Evolutionary conservation across 2,113 vertebrate genomes (phyloP).

Genomic region (Pelecanus crispus): DNA sequence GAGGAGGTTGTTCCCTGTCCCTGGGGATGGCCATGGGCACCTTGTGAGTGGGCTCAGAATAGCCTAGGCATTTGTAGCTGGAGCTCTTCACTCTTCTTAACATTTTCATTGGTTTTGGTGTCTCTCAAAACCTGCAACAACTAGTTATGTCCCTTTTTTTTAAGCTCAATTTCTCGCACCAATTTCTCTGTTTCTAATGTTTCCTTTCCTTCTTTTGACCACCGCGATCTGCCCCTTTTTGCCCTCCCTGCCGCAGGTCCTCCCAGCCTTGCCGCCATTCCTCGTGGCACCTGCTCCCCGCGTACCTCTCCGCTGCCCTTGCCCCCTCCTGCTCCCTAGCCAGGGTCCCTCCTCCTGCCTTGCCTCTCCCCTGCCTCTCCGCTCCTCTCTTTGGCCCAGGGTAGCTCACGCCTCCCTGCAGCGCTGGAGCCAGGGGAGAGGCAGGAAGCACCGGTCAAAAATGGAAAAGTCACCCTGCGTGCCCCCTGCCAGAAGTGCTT

Average conservation of each 20-base stretch:
- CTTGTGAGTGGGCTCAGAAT: neutral
- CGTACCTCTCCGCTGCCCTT: neutral
- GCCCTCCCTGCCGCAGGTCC: neutral
- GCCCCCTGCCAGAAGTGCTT: neutral
- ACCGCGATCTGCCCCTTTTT: neutral
- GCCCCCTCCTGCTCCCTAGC: neutral
- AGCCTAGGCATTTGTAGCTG: neutral
- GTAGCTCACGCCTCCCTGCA: neutral
- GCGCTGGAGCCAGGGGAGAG: slow-evolving; percentile 1
- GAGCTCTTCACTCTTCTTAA: neutral
- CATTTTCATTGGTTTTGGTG: neutral
- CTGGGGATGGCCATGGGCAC: neutral
- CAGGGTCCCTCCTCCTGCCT: neutral
- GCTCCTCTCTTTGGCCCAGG: neutral
- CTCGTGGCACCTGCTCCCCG: rapidly evolving
- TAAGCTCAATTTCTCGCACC: neutral
- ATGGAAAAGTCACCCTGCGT: neutral
- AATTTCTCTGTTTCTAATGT: neutral
- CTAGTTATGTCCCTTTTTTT: neutral
- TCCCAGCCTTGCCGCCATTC: neutral
- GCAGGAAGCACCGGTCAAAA: slow-evolving; percentile 24
- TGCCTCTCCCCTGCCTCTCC: neutral
- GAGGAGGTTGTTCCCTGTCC: neutral
- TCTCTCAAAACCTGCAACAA: neutral
- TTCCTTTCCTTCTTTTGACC: neutral